Evolutionary conservation across 1,140 invertebrate genomes (phyloP), one percentile per base, ranked within the genome.

Genomic region (Xylocopa sonorina): DNA sequence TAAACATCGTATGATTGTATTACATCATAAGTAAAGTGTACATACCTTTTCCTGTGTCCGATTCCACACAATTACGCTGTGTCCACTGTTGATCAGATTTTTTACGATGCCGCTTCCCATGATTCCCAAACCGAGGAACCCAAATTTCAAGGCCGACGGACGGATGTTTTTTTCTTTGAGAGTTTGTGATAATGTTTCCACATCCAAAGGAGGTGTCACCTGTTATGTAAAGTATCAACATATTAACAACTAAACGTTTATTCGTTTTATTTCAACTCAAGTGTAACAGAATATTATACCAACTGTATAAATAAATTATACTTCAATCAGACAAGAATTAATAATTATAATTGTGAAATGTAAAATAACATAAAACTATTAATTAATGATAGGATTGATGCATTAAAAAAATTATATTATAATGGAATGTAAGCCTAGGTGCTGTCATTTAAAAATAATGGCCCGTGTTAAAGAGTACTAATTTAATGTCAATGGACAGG

Each of bases 51-150:
- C 95, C 43, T 96, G 94, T 79, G 97, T 97, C 87, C 98, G 95
- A 93, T 99, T 99, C 98, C 98, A 99, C 48, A 99, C 95, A 83
- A 97, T 95, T 16, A 99, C 97, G 88, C 96, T 96, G 92, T 99
- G 98, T 10, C 98, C 98, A 62, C 98, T 98, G 90, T 97, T 97
- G 81, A 99, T 95, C 27, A 99, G 94, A 92, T 99, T 99, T 94
- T 98, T 98, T 1, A 99, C 98, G 88, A 99, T 98, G 27, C 97
- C 97, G 57, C 96, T 96, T n/a, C 98, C 98, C 97, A 99, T 99
- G 86, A 98, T 98, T 53, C 98, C 98, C 12, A 99, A 94, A 1
- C 98, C 98, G 48, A 99, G 95, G 92, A 99, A 99, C 18, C 98
- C 98, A 90, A 99, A 98, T 88, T 96, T 98, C 89, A 97, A 95